A percentile compares a stretch with the other conserved stretches of the same genome.
Conservation (phyloP, 92 coral and sea anemone genomes). For the Diadumene lineata region DNA sequence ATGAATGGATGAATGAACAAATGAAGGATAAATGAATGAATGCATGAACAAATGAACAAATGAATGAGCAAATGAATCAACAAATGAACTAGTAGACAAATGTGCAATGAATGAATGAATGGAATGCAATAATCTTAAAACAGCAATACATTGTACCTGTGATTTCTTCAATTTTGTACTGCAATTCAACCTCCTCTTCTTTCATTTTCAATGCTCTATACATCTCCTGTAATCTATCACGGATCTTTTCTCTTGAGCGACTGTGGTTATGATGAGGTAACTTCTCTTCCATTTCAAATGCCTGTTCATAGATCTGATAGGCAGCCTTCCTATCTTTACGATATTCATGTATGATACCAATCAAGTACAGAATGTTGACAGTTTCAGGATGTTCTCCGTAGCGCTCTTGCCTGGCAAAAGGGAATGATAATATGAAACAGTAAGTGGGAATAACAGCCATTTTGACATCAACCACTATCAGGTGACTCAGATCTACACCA, state of each 20-base stretch:
- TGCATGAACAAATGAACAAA: too few species aligned
- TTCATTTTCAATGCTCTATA: constrained; percentile 3
- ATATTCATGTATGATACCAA: constrained; percentile 52
- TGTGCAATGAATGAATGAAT: not conserved
- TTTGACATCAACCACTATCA: too few species aligned
- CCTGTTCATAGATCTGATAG: constrained; percentile 37
- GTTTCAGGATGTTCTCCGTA: constrained; percentile 61
- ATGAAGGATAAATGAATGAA: too few species aligned
- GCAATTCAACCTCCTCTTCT: constrained; percentile 10
- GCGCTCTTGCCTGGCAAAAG: too few species aligned
- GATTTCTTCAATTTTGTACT: not conserved
- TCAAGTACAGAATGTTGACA: constrained; percentile 57
- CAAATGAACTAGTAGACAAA: not conserved
- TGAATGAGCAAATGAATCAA: too few species aligned
- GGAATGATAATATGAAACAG: too few species aligned
- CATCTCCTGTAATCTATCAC: constrained; percentile 16
- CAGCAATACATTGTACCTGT: not conserved
- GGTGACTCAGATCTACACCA: too few species aligned
- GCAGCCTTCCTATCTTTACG: constrained; percentile 32
- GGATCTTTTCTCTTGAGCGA: constrained; percentile 28
- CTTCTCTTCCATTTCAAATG: constrained; percentile 66
- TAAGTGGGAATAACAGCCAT: too few species aligned
- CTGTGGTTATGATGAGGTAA: constrained; percentile 59
- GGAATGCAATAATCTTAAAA: not conserved
- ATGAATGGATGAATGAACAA: too few species aligned